Evolutionary conservation across 2,888 invertebrate genomes (phyloP).

Genomic region (Eustalomyia histrio): DNA sequence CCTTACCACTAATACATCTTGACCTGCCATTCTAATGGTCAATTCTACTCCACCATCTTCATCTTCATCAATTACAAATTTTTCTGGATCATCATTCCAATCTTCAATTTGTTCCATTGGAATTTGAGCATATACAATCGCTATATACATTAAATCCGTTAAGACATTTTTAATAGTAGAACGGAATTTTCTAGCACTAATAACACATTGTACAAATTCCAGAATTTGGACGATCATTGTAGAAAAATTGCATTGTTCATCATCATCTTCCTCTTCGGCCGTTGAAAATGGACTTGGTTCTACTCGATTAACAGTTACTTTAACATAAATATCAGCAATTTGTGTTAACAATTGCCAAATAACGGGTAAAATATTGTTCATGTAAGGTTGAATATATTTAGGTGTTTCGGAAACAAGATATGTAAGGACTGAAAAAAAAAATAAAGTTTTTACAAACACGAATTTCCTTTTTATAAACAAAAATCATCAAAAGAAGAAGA

Average conservation of each 20-base stretch:
- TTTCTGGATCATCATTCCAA: constrained; percentile 84
- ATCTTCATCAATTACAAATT: constrained; percentile 86
- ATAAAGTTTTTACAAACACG: too few relatives aligned
- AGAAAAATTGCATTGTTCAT: constrained; percentile 84
- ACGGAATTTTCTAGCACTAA: constrained; percentile 82
- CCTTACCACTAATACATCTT: constrained; percentile 82
- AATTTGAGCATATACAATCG: constrained; percentile 85
- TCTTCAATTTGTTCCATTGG: constrained; percentile 84
- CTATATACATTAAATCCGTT: constrained; percentile 84
- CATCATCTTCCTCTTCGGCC: constrained; percentile 82
- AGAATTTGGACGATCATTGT: constrained; percentile 84
- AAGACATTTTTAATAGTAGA: constrained; percentile 82
- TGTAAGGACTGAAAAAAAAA: constrained; percentile 80
- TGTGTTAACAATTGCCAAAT: constrained; percentile 86
- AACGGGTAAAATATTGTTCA: constrained; percentile 83
- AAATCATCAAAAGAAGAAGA: too few relatives aligned
- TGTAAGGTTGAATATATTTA: constrained; percentile 82
- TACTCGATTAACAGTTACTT: constrained; percentile 82
- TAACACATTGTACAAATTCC: constrained; percentile 84
- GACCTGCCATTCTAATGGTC: constrained; percentile 84
- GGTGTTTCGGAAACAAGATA: constrained; percentile 83
- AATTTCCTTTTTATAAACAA: too few relatives aligned
- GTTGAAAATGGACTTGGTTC: constrained; percentile 80
- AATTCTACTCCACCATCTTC: constrained; percentile 83
- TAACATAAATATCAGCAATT: constrained; percentile 84